phyloP scores from a whole-genome alignment of 1,140 invertebrate genomes.

The Calliopsis andreniformis region DNA sequence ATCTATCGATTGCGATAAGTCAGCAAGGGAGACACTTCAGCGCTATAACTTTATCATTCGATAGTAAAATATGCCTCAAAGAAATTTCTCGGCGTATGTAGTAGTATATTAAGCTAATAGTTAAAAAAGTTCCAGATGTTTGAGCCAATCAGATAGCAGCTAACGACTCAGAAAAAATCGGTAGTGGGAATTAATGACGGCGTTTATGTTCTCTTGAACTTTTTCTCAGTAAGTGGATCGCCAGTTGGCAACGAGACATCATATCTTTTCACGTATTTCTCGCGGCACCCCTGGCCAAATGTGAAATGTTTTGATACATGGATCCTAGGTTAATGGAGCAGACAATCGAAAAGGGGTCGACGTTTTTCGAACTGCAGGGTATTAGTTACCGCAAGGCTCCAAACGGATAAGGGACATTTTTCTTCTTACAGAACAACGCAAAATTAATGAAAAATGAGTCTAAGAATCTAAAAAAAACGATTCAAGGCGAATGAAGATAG shows the following conservation, averaged over 20 bases:
- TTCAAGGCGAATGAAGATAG: background rate
- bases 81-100: no score
- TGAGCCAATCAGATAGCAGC: background rate
- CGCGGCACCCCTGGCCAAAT: background rate
- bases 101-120: no score
- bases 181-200: slow-evolving; percentile 11
- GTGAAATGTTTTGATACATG: background rate
- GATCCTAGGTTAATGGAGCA: background rate
- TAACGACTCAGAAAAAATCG: slow-evolving; percentile 6
- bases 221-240: background rate
- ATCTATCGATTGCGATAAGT: no score
- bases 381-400: no score
- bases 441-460: no score
- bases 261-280: slow-evolving; percentile 2
- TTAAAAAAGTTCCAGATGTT: background rate
- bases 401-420: no score
- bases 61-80: no score
- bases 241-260: slow-evolving; percentile 8
- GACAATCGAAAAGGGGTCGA: background rate
- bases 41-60: no score
- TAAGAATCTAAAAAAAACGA: no score
- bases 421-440: no score
- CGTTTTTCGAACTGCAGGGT: background rate
- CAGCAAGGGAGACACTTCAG: no score
- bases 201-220: slow-evolving; percentile 23